phyloP scores from a whole-genome alignment of 2,113 vertebrate genomes.

The Bombycilla garrulus region DNA sequence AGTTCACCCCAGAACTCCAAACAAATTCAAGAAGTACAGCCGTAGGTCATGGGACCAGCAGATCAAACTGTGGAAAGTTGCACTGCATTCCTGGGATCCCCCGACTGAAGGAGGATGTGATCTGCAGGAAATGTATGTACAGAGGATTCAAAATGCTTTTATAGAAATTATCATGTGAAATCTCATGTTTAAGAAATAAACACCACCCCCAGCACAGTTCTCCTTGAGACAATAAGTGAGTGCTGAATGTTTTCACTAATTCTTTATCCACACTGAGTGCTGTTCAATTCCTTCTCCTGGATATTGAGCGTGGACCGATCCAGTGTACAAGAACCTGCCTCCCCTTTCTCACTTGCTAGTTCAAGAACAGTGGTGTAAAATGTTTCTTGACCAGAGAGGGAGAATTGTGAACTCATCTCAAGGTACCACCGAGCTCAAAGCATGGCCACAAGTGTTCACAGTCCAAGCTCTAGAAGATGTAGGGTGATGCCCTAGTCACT shows the following conservation, averaged over 20 bases:
- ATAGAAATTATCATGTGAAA: not conserved
- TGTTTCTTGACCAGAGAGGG: not conserved
- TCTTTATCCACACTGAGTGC: not conserved
- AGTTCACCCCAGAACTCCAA: conserved; percentile 93
- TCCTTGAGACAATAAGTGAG: not conserved
- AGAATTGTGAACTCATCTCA: not conserved
- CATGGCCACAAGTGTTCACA: not conserved
- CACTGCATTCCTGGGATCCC: conserved; percentile 94
- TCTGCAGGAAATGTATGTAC: conserved; percentile 83
- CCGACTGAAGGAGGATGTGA: conserved; percentile 75
- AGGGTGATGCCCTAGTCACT: not conserved
- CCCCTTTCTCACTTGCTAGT: not conserved
- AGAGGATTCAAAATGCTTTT: not conserved
- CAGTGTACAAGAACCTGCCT: not conserved
- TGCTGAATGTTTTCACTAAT: not conserved
- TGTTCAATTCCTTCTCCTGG: not conserved
- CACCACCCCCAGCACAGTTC: not conserved
- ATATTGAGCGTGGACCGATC: not conserved
- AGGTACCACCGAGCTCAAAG: not conserved
- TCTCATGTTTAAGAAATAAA: not conserved
- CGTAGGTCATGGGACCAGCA: conserved; percentile 98
- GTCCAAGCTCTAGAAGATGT: not conserved
- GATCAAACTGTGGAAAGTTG: conserved; percentile 94
- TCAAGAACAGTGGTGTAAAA: not conserved
- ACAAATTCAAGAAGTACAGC: conserved; percentile 97